Conservation (phyloP, 2,888 invertebrate genomes). For the Drosophila paramelanica region DNA sequence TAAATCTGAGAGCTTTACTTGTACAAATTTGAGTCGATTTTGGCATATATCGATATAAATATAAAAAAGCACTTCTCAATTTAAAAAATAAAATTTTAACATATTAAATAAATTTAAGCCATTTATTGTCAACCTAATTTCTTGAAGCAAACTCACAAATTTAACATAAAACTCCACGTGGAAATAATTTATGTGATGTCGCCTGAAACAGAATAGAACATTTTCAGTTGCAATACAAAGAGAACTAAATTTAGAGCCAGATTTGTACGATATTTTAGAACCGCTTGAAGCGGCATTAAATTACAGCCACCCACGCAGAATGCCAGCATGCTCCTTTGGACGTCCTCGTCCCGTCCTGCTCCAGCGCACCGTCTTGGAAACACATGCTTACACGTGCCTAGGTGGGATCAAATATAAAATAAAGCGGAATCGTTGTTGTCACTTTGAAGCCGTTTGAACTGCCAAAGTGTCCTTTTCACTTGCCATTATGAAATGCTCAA, state of each 20-base stretch:
- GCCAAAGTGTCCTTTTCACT: conserved; percentile 71
- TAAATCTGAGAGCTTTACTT: too few species aligned
- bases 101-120: too few species aligned
- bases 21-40: neutral
- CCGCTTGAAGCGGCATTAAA: conserved; percentile 61
- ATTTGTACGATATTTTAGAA: conserved; percentile 38
- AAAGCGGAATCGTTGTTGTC: conserved; percentile 58
- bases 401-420: conserved; percentile 68
- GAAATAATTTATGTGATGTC: conserved; percentile 44
- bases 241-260: conserved; percentile 7
- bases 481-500: conserved; percentile 59
- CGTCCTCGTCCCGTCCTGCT: neutral
- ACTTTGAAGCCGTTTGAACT: conserved; percentile 69
- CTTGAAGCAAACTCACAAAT: conserved; percentile 23
- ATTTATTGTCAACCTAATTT: conserved; percentile 14
- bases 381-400: conserved; percentile 22
- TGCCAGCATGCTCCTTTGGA: conserved; percentile 6
- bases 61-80: neutral
- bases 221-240: conserved; percentile 46
- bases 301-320: conserved; percentile 47
- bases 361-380: neutral
- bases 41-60: neutral
- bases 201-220: conserved; percentile 33
- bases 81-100: neutral
- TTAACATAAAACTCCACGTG: conserved; percentile 38